Base-by-base conservation (phyloP, 2,888 invertebrate genomes). In the Thera obeliscata region DNA sequence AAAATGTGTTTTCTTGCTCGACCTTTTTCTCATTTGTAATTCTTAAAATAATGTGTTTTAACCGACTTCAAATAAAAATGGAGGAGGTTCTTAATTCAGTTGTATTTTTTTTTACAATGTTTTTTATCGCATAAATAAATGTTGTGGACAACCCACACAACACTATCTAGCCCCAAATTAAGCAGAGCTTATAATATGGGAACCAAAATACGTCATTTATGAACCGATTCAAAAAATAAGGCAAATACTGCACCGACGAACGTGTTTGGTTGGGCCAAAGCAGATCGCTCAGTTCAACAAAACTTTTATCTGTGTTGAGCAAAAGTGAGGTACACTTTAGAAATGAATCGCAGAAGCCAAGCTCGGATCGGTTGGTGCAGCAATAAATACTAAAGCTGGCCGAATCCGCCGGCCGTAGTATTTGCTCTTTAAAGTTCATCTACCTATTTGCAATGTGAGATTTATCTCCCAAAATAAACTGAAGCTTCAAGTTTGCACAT, bases 331-430 rank as follows among this genome's bases (percentile, higher is more conserved):
- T 79, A 77, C 69, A 73, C 75, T 80, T 76, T 74, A 69, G 77
- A 79, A 82, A 82, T 82, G 78, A 81, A 81, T 80, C 74, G 72
- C 70, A 73, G 73, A 76, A 75, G 74, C 80, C 76, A 79, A 78
- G 78, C 77, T 76, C 73, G 76, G 76, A 80, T 82, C 78, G 78
- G 77, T 77, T 78, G 71, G 76, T 75, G 76, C 74, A 70, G 74
- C 78, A 75, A 79, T 81, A 81, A 81, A 83, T 81, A 79, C 74
- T 74, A 72, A 70, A 73, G 70, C 74, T 72, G 71, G 73, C 77
- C 75, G 73, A 81, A 81, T 78, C 76, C 74, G 22, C 22, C 74
- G 65, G 75, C 75, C 75, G 74, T 79, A 80, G 77, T 78, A 75
- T 79, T 74, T 76, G 76, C 76, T 77, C 71, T 76, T 22, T 80